Evolutionary conservation across 2,888 invertebrate species (phyloP).

Genomic region (Synergus gifuensis): DNA sequence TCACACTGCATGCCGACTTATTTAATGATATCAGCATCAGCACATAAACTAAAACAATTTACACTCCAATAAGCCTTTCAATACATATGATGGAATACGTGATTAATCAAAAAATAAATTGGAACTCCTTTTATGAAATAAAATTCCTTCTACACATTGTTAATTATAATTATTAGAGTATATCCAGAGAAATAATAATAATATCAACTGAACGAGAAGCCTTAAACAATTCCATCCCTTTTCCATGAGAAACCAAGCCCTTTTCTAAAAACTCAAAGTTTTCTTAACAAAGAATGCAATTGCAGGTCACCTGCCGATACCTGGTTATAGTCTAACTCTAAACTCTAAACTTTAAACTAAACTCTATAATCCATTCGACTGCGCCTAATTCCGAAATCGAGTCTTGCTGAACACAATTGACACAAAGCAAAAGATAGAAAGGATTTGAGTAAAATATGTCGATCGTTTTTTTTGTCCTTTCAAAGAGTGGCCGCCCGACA

Average conservation of each 20-base stretch:
- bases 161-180: background rate
- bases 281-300: slow-evolving; percentile 1
- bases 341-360: slow-evolving; percentile 32
- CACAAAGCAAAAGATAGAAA: slow-evolving; percentile 37
- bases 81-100: slow-evolving; percentile 18
- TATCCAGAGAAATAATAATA: background rate
- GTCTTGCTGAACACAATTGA: slow-evolving; percentile 10
- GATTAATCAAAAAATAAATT: slow-evolving; percentile 22
- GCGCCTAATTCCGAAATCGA: slow-evolving; percentile 37
- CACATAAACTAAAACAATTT: slow-evolving; percentile 24
- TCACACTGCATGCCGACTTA: background rate
- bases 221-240: too few relatives aligned
- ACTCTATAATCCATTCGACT: slow-evolving; percentile 40
- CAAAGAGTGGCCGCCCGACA: slow-evolving; percentile 47
- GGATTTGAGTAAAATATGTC: slow-evolving; percentile 34
- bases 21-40: background rate
- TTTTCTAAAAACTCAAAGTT: background rate
- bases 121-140: background rate
- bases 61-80: slow-evolving; percentile 6
- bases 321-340: background rate
- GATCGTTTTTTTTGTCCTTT: slow-evolving; percentile 39
- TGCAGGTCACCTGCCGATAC: slow-evolving; percentile 17
- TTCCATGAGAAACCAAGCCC: too few relatives aligned
- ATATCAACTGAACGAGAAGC: background rate
- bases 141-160: background rate